Conservation (phyloP, 2,113 vertebrate species). For the Aphyosemion australe region DNA sequence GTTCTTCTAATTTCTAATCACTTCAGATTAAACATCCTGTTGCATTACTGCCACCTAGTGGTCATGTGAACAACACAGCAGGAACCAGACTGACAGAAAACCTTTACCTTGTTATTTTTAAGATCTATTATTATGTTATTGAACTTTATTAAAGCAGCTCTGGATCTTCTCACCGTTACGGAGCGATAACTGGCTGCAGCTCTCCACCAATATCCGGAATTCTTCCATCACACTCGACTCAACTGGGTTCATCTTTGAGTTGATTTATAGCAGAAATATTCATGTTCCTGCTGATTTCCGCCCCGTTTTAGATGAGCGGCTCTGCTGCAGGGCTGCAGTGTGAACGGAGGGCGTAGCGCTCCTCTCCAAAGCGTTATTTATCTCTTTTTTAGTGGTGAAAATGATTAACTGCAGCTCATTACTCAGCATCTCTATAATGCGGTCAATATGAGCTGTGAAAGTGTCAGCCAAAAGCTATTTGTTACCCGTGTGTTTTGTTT, state of each 20-base stretch:
- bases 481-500: background rate
- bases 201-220: background rate
- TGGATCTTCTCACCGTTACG: too few species aligned
- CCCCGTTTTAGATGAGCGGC: background rate
- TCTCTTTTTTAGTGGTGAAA: background rate
- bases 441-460: conserved; percentile 10
- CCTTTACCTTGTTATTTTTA: too few species aligned
- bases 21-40: too few species aligned
- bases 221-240: background rate
- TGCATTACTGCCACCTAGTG: too few species aligned
- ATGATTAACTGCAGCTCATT: conserved; percentile 17
- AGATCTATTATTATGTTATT: too few species aligned
- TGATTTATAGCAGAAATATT: background rate
- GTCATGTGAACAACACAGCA: too few species aligned
- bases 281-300: background rate
- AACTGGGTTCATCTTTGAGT: background rate
- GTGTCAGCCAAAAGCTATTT: conserved; percentile 13
- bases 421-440: background rate
- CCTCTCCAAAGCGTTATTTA: background rate
- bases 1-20: too few species aligned
- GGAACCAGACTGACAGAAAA: too few species aligned
- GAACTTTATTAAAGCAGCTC: too few species aligned
- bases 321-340: background rate
- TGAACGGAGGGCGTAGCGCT: background rate
- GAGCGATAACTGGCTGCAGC: too few species aligned